These are phyloP conservation scores for Dorcus hopei DNA, from an alignment of 2,888 invertebrate species.

Conservation along the genomic window DNA sequence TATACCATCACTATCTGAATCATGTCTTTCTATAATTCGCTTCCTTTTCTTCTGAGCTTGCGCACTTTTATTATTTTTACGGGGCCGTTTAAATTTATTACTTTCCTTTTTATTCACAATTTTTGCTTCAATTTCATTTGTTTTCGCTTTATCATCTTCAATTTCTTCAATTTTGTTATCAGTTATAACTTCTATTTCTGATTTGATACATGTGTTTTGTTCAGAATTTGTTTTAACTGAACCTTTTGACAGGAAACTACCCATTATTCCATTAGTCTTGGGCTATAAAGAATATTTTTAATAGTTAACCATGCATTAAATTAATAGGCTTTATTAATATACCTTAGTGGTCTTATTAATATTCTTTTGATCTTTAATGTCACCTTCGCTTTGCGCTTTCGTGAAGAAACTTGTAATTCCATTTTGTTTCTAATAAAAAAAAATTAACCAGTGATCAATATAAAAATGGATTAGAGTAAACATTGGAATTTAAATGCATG, in stretches of 20 bases:
- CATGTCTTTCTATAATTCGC: conserved; percentile 6
- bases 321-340: not conserved
- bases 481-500: no score
- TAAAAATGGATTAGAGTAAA: no score
- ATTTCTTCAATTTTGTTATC: not conserved
- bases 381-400: not conserved
- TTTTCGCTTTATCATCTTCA: not conserved
- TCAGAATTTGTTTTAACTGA: conserved; percentile 5
- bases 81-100: conserved; percentile 8
- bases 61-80: conserved; percentile 2
- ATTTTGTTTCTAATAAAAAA: not conserved
- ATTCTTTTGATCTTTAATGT: not conserved
- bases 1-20: conserved; percentile 18
- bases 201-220: not conserved
- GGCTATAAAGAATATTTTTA: conserved; percentile 4
- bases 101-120: not conserved
- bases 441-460: not conserved
- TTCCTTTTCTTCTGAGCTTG: conserved; percentile 10
- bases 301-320: not conserved
- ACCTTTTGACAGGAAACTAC: conserved; percentile 13
- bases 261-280: conserved; percentile 11
- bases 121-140: not conserved
- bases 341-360: conserved; percentile 4
- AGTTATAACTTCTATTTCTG: not conserved
- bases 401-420: not conserved